phyloP scores from a whole-genome alignment of 2,113 vertebrate species.

The Aldabrachelys gigantea region DNA sequence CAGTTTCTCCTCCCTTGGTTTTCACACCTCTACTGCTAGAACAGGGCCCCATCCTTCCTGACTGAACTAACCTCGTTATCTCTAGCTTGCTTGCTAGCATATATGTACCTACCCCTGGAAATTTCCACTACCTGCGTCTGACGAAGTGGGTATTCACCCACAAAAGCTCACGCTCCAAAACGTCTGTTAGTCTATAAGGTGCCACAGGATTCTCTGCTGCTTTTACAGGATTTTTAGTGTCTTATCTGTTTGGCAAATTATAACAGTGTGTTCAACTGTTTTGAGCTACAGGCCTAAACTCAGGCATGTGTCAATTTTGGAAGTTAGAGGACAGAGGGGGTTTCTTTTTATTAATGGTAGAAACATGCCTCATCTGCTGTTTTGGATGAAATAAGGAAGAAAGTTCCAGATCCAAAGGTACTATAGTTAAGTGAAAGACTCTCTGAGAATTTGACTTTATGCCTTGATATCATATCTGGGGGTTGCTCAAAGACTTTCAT shows the following conservation, averaged over 20 bases:
- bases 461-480: not conserved
- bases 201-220: no score
- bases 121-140: no score
- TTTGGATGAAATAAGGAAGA: not conserved
- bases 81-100: no score
- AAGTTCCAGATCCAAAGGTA: not conserved
- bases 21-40: no score
- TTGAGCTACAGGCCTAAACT: not conserved
- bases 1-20: no score
- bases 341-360: not conserved
- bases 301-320: not conserved
- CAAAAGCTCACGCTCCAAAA: no score
- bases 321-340: not conserved
- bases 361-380: not conserved
- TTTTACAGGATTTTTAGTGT: not conserved
- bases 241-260: not conserved
- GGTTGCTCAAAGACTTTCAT: not conserved
- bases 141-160: no score
- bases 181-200: no score
- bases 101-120: no score
- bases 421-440: not conserved
- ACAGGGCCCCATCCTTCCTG: no score
- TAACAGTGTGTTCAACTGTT: no score
- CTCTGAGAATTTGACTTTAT: not conserved
- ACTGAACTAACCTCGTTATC: no score